Base-by-base conservation (phyloP, 2,113 vertebrate species). In the Aviceda subcristata region DNA sequence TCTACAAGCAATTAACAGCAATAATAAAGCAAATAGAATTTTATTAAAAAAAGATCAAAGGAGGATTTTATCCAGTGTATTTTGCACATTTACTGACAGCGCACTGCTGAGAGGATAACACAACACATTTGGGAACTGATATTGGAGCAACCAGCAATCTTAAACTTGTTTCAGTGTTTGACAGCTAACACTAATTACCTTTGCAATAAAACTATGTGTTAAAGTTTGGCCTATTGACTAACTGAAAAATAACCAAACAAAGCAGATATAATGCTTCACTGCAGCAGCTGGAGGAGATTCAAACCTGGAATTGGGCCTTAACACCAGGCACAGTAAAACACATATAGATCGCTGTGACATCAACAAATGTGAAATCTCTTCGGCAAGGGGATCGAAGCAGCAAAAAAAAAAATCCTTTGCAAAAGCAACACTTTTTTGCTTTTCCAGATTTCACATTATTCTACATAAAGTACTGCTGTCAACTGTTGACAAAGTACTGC, bases 131-230 rank as follows among this genome's bases (percentile, higher is more conserved):
- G 56, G 32, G 77, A 93, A 55, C 39, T 39, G 51, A 86, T 72
- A 93, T 2, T 38, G 20, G 18, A 95, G 36, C 67, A 88, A 90
- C 19, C 11, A 69, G n/a, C 6, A 0, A 74, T 45, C 39, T 80
- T 72, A 91, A 92, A 43, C 21, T 50, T 56, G 30, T 75, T 87
- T 82, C 32, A 64, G 51, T 38, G 30, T 82, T 87, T 85, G 69
- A 90, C 88, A 93, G 82, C n/a, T 79, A 90, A 88, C 69, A 66
- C 51, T 84, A 85, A 88, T 43, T 90, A 85, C 66, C 66, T 95
- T 63, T 67, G 69, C 62, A 94, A 79, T 32, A 53, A 82, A 95
- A 46, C 8, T 38, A 51, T 24, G 43, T 56, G 55, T 46, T 84
- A 23, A 76, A 94, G 85, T 90, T 86, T 78, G 86, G 66, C 39